Percentiles rank a stretch among this genome's conserved stretches.
These are phyloP conservation scores for Limnephilus auricula DNA, from an alignment of 2,888 invertebrate genomes.

Conservation along the genomic window DNA sequence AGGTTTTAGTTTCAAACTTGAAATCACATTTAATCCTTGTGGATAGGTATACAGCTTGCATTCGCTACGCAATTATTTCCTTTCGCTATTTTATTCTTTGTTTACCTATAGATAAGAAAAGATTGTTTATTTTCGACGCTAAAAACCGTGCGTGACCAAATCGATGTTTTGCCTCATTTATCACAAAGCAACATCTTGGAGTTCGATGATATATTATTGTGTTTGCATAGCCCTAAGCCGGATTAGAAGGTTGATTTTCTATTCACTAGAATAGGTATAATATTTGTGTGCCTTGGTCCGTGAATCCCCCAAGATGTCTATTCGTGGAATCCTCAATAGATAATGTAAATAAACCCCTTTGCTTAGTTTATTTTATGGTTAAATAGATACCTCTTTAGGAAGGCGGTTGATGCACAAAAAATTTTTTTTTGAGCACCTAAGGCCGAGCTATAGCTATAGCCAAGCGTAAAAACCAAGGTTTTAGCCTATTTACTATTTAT, in stretches of 20 bases:
- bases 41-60: background rate
- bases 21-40: background rate
- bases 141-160: conserved; percentile 36
- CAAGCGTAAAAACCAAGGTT: background rate
- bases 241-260: conserved; percentile 13
- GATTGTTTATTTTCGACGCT: conserved; percentile 16
- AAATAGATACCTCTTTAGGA: background rate
- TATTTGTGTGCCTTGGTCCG: background rate
- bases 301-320: background rate
- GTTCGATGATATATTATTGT: conserved; percentile 19
- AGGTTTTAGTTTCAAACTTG: background rate
- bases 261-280: background rate
- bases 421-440: background rate
- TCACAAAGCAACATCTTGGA: background rate
- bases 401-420: background rate
- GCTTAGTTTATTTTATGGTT: background rate
- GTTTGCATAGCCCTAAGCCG: conserved; percentile 30
- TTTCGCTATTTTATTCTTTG: conserved; percentile 10
- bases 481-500: too few species aligned
- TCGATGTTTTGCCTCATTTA: conserved; percentile 19
- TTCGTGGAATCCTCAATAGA: background rate
- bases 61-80: background rate
- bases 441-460: too few species aligned
- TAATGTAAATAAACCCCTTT: background rate
- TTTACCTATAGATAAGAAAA: conserved; percentile 32